A percentile compares a stretch with the other conserved stretches of the same genome.
These are phyloP conservation scores for Drosophila parvula DNA, from an alignment of 1,140 invertebrate genomes.

Conservation along the genomic window DNA sequence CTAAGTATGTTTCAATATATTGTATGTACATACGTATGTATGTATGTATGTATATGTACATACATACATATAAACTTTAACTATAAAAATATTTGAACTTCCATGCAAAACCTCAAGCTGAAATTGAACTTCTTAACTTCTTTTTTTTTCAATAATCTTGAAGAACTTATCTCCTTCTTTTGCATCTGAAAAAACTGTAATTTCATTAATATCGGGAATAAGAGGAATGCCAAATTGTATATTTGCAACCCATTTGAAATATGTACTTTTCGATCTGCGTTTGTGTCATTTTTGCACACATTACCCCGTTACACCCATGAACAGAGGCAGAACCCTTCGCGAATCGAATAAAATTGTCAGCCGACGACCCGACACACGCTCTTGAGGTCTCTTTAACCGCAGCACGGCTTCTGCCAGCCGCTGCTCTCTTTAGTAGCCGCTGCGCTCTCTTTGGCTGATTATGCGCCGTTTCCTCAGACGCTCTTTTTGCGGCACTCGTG, in stretches of 20 bases:
- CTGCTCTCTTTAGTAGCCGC: slow-evolving; percentile 9
- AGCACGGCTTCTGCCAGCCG: not conserved
- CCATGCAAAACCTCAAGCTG: not conserved
- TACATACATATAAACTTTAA: too few relatives aligned
- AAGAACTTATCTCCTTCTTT: too few relatives aligned
- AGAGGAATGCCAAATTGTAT: not conserved
- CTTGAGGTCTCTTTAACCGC: slow-evolving; percentile 13
- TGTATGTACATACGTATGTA: too few relatives aligned
- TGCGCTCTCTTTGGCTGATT: slow-evolving; percentile 31
- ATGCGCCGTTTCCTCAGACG: slow-evolving; percentile 34
- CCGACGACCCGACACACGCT: slow-evolving; percentile 18
- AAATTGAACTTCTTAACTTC: too few relatives aligned
- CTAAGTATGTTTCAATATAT: too few relatives aligned
- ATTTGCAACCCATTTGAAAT: slow-evolving; percentile 4
- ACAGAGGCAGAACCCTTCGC: slow-evolving; percentile 28
- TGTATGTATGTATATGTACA: too few relatives aligned
- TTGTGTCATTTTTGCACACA: slow-evolving; percentile 1
- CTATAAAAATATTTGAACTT: not conserved
- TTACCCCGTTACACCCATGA: slow-evolving; percentile 19
- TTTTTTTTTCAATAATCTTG: too few relatives aligned
- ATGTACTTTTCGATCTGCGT: not conserved
- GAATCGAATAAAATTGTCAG: slow-evolving; percentile 69
- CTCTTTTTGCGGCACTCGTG: slow-evolving; percentile 3
- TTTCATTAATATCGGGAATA: too few relatives aligned
- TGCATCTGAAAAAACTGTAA: not conserved